Evolutionary conservation across 2,888 invertebrate species (phyloP).

Genomic region (Drosophila anceps): DNA sequence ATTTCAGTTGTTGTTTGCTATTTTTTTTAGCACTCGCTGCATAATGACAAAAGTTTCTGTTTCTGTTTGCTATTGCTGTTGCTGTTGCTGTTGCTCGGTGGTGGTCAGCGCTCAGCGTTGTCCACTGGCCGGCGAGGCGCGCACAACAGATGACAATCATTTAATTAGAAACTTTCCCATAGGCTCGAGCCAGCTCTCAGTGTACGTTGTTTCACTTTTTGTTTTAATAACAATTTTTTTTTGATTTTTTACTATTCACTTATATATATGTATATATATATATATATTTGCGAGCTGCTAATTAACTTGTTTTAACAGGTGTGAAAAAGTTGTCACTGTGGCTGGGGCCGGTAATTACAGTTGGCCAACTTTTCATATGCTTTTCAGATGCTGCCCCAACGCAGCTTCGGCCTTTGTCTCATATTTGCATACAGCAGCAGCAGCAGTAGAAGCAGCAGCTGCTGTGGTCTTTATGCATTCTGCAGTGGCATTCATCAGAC

Average conservation of each 20-base stretch:
- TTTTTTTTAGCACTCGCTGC: constrained; percentile 65
- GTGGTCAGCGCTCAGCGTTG: constrained; percentile 64
- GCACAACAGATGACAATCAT: constrained; percentile 84
- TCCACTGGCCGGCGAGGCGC: constrained; percentile 52
- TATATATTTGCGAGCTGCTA: constrained; percentile 81
- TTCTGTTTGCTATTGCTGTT: constrained; percentile 38
- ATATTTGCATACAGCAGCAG: constrained; percentile 71
- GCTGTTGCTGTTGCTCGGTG: constrained; percentile 49
- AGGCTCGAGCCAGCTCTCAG: constrained; percentile 73
- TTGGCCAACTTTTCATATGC: constrained; percentile 80
- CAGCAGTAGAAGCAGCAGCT: constrained; percentile 11
- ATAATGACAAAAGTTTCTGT: constrained; percentile 81
- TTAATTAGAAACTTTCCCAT: constrained; percentile 85
- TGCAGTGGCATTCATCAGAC: constrained; percentile 81
- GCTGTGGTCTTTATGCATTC: constrained; percentile 49
- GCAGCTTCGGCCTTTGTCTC: constrained; percentile 58
- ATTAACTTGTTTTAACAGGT: constrained; percentile 83
- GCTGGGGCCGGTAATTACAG: constrained; percentile 73
- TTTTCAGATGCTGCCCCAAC: constrained; percentile 63
- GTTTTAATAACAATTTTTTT: constrained; percentile 35
- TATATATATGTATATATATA: constrained; percentile 20
- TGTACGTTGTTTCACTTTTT: constrained; percentile 57
- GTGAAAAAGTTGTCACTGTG: constrained; percentile 81
- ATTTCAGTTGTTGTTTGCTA: constrained; percentile 66
- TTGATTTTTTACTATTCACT: constrained; percentile 20